Percentiles rank a stretch among this genome's conserved stretches.
Conservation (phyloP, 2,113 vertebrate genomes). For the Hippoglossus stenolepis region DNA sequence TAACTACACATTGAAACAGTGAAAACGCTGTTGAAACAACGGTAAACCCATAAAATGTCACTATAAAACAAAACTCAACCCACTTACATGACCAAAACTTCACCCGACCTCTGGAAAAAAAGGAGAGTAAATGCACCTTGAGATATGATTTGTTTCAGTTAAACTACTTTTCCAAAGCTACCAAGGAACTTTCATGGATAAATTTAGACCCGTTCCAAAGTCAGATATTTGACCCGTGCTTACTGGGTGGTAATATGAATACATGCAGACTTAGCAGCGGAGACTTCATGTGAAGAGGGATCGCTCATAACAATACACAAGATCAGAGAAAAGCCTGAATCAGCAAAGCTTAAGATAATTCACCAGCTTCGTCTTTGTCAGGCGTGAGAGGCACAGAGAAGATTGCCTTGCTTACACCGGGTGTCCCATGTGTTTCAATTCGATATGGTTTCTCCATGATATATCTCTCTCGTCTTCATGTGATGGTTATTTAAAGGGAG, state of each 20-base stretch:
- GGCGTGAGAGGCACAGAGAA: constrained; percentile 46
- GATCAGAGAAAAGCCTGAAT: constrained; percentile 56
- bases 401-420: constrained; percentile 54
- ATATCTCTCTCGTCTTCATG: constrained; percentile 75
- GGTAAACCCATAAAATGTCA: not conserved
- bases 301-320: constrained; percentile 30
- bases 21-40: too few species aligned
- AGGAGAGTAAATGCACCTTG: not conserved
- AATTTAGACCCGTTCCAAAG: not conserved
- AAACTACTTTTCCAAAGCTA: constrained; percentile 3
- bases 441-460: constrained; percentile 72
- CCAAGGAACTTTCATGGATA: not conserved
- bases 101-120: not conserved
- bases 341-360: constrained; percentile 73
- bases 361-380: constrained; percentile 58
- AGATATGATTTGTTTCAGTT: not conserved
- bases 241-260: not conserved
- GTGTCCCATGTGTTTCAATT: constrained; percentile 71
- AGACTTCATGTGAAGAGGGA: constrained; percentile 24
- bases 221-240: not conserved
- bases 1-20: too few species aligned
- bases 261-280: constrained; percentile 5
- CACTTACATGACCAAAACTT: not conserved
- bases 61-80: not conserved
- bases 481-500: constrained; percentile 86